These are phyloP conservation scores for Paedocypris sp. DNA, from an alignment of 2,113 vertebrate genomes.

Conservation along the genomic window DNA sequence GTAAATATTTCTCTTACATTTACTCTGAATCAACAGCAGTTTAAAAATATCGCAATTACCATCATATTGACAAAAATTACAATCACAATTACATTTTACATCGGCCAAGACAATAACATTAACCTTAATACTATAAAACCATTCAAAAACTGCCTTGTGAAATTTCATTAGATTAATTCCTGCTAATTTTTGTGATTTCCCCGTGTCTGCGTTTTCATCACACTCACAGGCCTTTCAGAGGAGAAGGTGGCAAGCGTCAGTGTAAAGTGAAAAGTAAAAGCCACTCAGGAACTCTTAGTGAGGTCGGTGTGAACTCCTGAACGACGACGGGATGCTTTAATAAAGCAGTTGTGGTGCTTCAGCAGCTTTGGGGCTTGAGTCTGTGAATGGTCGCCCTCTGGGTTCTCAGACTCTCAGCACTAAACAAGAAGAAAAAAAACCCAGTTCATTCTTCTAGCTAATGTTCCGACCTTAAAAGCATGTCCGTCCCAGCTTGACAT, in stretches of 20 bases:
- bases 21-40: too few relatives aligned
- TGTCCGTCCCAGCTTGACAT: conserved; percentile 1
- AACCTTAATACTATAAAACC: too few relatives aligned
- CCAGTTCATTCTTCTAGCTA: neutral
- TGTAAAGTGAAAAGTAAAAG: neutral
- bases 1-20: too few relatives aligned
- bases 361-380: neutral
- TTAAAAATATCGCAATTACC: too few relatives aligned
- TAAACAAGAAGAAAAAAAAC: neutral
- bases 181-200: neutral
- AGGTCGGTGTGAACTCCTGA: neutral
- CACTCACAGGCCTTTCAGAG: neutral
- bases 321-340: neutral
- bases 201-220: neutral
- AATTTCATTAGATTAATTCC: neutral
- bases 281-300: neutral
- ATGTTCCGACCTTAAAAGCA: neutral
- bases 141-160: too few relatives aligned
- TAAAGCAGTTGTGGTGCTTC: neutral
- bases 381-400: neutral
- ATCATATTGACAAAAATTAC: too few relatives aligned
- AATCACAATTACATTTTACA: too few relatives aligned
- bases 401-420: neutral
- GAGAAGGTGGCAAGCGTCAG: neutral
- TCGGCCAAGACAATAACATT: too few relatives aligned